These are phyloP conservation scores for Apis florea DNA, from an alignment of 1,140 invertebrate species.

Conservation along the genomic window DNA sequence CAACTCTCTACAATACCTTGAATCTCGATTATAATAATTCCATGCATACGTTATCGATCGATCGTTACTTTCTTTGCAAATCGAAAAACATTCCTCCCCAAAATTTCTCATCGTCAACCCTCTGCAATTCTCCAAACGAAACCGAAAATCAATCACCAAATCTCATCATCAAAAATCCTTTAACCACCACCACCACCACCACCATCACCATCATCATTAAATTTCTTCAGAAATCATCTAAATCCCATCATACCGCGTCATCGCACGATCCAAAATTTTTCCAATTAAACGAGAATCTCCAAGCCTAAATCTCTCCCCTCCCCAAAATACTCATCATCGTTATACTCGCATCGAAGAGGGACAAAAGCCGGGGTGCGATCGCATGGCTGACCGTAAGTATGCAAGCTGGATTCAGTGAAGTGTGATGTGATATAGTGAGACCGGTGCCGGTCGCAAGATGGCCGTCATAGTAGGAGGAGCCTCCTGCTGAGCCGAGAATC, in stretches of 20 bases:
- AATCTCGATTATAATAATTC: no score
- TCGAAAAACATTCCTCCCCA: no score
- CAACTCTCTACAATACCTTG: no score
- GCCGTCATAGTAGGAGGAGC: conserved; percentile 80
- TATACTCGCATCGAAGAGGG: conserved; percentile 7
- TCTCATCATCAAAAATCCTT: no score
- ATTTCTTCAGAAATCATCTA: no score
- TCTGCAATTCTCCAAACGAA: not conserved
- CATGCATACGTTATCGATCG: not conserved
- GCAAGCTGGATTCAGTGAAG: conserved; percentile 74
- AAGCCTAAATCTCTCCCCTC: no score
- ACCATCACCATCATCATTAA: no score
- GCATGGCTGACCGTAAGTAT: conserved; percentile 63
- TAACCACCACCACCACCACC: no score
- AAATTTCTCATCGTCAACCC: no score
- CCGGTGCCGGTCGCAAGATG: conserved; percentile 78
- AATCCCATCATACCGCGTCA: no score
- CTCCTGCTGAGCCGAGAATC: conserved; percentile 77
- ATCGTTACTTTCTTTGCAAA: not conserved
- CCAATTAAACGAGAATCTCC: not conserved
- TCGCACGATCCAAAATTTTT: not conserved
- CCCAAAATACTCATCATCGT: not conserved
- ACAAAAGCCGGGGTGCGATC: conserved; percentile 45
- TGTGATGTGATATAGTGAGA: conserved; percentile 79
- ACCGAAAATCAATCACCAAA: no score